Evolutionary conservation across 2,888 invertebrate genomes (phyloP).

Genomic region (Resseliella maxima): DNA sequence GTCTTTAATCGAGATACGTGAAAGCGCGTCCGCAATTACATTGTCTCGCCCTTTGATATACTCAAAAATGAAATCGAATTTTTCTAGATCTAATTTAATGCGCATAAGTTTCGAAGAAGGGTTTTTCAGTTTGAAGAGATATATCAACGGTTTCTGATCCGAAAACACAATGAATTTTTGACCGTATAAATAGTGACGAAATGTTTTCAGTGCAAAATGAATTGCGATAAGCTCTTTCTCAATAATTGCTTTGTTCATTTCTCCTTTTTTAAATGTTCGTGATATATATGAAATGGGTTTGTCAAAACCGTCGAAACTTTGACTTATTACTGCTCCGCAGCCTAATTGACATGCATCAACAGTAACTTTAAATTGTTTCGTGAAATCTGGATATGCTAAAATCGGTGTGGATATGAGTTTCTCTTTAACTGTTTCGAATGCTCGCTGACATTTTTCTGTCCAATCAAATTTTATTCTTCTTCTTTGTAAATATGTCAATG

Average conservation of each 20-base stretch:
- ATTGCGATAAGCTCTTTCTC: conserved; percentile 15
- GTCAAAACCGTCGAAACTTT: background rate
- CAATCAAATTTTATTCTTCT: too few relatives aligned
- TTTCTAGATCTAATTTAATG: conserved; percentile 59
- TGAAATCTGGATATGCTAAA: conserved; percentile 50
- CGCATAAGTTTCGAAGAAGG: conserved; percentile 39
- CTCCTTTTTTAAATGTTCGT: conserved; percentile 34
- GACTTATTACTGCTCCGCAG: background rate
- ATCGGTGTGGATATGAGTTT: conserved; percentile 10
- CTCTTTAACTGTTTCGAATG: background rate
- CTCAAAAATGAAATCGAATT: conserved; percentile 59
- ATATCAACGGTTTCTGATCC: conserved; percentile 35
- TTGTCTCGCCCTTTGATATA: conserved; percentile 60
- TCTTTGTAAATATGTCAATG: too few relatives aligned
- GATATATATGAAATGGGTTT: background rate
- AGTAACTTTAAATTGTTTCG: conserved; percentile 36
- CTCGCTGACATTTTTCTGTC: too few relatives aligned
- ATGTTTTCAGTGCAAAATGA: conserved; percentile 1
- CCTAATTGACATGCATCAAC: conserved; percentile 22
- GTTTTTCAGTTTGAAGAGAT: conserved; percentile 28
- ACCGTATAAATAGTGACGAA: conserved; percentile 43
- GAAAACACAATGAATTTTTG: background rate
- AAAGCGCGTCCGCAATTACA: conserved; percentile 59
- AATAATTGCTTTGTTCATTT: conserved; percentile 33
- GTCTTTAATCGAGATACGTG: background rate